phyloP scores from a whole-genome alignment of 2,888 invertebrate species.

The Phytoseiulus persimilis region DNA sequence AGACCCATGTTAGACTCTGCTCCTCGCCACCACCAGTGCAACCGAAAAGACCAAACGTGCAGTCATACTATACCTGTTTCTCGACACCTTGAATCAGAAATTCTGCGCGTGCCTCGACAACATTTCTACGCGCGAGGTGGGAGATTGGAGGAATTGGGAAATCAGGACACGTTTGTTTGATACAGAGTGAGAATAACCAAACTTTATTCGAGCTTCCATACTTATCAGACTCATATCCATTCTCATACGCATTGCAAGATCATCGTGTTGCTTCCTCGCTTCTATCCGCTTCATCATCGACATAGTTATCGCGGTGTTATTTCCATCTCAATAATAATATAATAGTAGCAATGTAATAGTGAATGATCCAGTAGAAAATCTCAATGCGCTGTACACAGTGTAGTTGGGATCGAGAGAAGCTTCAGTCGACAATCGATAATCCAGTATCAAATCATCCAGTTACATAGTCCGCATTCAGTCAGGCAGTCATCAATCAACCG shows the following conservation, averaged over 20 bases:
- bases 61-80: not conserved
- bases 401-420: constrained; percentile 18
- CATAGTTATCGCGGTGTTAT: constrained; percentile 13
- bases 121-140: not conserved
- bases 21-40: not conserved
- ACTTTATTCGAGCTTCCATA: constrained; percentile 19
- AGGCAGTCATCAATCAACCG: not conserved
- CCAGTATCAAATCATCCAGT: not conserved
- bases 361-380: constrained; percentile 30
- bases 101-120: not conserved
- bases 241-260: constrained; percentile 8
- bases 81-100: not conserved
- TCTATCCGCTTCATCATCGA: constrained; percentile 20
- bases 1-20: not conserved
- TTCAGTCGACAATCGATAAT: not conserved
- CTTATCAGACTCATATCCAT: constrained; percentile 32
- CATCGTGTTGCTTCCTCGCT: not conserved
- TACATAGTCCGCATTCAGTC: not conserved
- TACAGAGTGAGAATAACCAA: constrained; percentile 38
- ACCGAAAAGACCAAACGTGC: not conserved
- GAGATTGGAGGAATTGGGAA: not conserved
- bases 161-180: constrained; percentile 5
- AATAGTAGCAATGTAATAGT: not conserved
- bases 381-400: constrained; percentile 35
- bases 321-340: constrained; percentile 12